Percentiles rank a stretch among this genome's conserved stretches.
These are phyloP conservation scores for Scatophagus argus DNA, from an alignment of 2,113 vertebrate species.

Conservation along the genomic window DNA sequence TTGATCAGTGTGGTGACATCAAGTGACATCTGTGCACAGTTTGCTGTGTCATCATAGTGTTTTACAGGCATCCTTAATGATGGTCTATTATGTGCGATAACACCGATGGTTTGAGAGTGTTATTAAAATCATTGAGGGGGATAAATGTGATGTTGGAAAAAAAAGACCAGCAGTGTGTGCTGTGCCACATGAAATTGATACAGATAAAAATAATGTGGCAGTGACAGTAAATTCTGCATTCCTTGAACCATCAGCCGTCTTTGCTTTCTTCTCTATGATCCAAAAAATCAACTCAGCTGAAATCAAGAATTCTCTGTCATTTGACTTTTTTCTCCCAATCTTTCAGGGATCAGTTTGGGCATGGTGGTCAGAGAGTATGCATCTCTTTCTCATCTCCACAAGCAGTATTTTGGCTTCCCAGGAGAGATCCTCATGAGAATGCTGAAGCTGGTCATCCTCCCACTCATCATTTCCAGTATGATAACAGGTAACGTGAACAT, in stretches of 20 bases:
- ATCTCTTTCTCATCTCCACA: constrained; percentile 89
- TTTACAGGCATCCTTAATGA: constrained; percentile 34
- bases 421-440: constrained; percentile 98
- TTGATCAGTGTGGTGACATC: too few species aligned
- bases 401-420: constrained; percentile 96
- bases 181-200: constrained; percentile 27
- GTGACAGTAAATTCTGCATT: background rate
- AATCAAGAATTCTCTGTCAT: background rate
- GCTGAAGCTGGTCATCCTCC: constrained; percentile 97
- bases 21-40: background rate
- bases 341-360: constrained; percentile 90
- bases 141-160: constrained; percentile 25
- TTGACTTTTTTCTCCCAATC: background rate
- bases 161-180: background rate
- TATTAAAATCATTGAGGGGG: constrained; percentile 22
- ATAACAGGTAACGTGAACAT: constrained; percentile 89
- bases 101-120: background rate
- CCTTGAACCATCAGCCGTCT: background rate
- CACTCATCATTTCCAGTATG: constrained; percentile 98
- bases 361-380: constrained; percentile 91
- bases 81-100: constrained; percentile 46
- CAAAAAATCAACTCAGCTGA: background rate
- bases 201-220: background rate
- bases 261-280: background rate
- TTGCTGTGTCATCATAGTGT: constrained; percentile 20